These are phyloP conservation scores for Dissostichus mawsoni DNA, from an alignment of 2,113 vertebrate genomes.

Conservation along the genomic window DNA sequence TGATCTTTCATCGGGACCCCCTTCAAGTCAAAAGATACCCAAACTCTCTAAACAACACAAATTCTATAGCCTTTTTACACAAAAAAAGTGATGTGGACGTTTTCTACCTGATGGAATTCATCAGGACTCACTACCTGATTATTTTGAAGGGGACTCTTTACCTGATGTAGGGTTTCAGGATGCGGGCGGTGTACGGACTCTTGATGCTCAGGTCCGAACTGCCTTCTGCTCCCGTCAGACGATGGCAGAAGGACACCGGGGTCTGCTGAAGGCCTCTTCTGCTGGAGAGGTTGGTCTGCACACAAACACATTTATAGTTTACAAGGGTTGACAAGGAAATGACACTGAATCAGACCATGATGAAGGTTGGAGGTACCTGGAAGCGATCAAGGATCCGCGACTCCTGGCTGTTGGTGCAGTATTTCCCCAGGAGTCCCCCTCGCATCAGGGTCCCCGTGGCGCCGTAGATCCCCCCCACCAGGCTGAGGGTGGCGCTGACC, in stretches of 20 bases:
- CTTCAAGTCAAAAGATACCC: no score
- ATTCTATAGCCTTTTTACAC: no score
- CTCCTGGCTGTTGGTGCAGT: slow-evolving; percentile 90
- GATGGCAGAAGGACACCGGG: slow-evolving; percentile 89
- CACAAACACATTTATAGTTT: background rate
- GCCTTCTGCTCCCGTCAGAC: slow-evolving; percentile 91
- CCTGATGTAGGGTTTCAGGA: slow-evolving; percentile 96
- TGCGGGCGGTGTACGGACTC: slow-evolving; percentile 95
- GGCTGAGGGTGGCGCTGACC: slow-evolving; percentile 88
- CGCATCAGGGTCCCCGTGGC: slow-evolving; percentile 80
- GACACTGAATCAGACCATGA: no score
- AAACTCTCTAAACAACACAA: no score
- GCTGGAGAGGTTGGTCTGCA: slow-evolving; percentile 84
- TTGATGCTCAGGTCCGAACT: slow-evolving; percentile 89
- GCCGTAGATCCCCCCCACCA: slow-evolving; percentile 92
- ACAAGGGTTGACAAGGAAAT: no score
- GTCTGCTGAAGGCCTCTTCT: slow-evolving; percentile 85
- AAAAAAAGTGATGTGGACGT: no score
- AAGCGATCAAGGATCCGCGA: slow-evolving; percentile 95
- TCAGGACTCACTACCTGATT: no score
- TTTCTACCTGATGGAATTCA: no score
- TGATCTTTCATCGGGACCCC: no score
- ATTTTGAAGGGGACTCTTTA: slow-evolving; percentile 50
- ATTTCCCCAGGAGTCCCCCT: slow-evolving; percentile 75
- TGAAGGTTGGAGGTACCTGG: slow-evolving; percentile 83